phyloP scores from a whole-genome alignment of 2,113 vertebrate genomes.

The Chaenogobius annularis region DNA sequence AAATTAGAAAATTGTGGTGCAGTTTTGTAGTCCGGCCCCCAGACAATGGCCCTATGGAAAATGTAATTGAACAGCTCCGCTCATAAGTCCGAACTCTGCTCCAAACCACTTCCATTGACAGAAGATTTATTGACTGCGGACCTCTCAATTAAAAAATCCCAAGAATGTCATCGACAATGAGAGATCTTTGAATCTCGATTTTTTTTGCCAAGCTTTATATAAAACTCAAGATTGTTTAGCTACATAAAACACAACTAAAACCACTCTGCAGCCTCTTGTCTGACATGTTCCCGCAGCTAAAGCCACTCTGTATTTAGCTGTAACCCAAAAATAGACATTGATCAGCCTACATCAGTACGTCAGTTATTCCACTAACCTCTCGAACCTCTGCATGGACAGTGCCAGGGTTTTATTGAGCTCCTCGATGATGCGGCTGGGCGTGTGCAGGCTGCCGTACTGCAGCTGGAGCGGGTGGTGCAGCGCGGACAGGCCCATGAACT shows the following conservation, averaged over 20 bases:
- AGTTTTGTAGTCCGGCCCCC: no score
- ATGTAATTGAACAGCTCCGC: no score
- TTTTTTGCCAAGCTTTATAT: neutral
- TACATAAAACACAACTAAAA: no score
- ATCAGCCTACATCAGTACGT: slow-evolving; percentile 10
- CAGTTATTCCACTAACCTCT: slow-evolving; percentile 82
- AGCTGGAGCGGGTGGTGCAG: slow-evolving; percentile 87
- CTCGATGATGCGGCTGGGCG: slow-evolving; percentile 91
- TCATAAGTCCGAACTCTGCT: no score
- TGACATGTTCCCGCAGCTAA: neutral
- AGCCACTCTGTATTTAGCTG: neutral
- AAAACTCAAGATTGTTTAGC: no score
- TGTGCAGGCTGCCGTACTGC: slow-evolving; percentile 88
- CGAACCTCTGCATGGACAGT: slow-evolving; percentile 95
- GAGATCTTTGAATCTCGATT: neutral
- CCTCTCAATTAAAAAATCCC: no score
- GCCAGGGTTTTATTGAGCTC: slow-evolving; percentile 97
- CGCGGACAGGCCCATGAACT: slow-evolving; percentile 64
- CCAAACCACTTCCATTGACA: no score
- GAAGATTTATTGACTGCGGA: no score
- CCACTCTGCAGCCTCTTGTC: neutral
- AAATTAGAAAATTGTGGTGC: no score
- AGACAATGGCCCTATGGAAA: no score
- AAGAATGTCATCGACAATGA: no score
- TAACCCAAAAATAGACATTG: slow-evolving; percentile 3